phyloP scores from a whole-genome alignment of 1,140 invertebrate species.

The Ruditapes philippinarum region DNA sequence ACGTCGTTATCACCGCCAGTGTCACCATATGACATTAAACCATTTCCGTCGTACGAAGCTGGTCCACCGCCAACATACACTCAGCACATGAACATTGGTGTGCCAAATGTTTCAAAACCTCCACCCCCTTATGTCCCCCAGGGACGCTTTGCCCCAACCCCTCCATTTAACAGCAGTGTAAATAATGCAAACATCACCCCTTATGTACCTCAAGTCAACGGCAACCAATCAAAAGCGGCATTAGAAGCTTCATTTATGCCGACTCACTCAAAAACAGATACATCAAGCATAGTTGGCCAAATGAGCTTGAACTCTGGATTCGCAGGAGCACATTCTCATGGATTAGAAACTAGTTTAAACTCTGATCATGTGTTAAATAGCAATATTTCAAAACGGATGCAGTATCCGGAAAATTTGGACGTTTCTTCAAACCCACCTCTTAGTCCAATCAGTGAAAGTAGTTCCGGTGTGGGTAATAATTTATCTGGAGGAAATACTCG shows the following conservation, averaged over 20 bases:
- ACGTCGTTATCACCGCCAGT: slow-evolving; percentile 94
- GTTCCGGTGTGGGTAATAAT: slow-evolving; percentile 86
- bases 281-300: not conserved
- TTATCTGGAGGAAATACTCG: slow-evolving; percentile 84
- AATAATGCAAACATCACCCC: slow-evolving; percentile 50
- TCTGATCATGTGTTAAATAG: slow-evolving; percentile 51
- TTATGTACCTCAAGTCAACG: slow-evolving; percentile 53
- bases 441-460: slow-evolving; percentile 90
- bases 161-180: slow-evolving; percentile 29
- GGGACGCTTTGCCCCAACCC: slow-evolving; percentile 28
- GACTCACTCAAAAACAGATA: slow-evolving; percentile 48
- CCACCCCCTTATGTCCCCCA: slow-evolving; percentile 58
- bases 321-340: not conserved
- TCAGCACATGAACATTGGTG: slow-evolving; percentile 82
- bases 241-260: slow-evolving; percentile 29
- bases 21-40: slow-evolving; percentile 89
- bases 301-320: not conserved
- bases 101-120: slow-evolving; percentile 55
- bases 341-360: slow-evolving; percentile 38
- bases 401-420: slow-evolving; percentile 76
- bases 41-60: slow-evolving; percentile 85
- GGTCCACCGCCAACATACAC: slow-evolving; percentile 84
- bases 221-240: slow-evolving; percentile 68
- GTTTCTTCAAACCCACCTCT: slow-evolving; percentile 88
- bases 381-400: slow-evolving; percentile 60